Percentiles rank a stretch among this genome's conserved stretches.
phyloP scores from a whole-genome alignment of 1,140 invertebrate species.

The Asbolus verrucosus region DNA sequence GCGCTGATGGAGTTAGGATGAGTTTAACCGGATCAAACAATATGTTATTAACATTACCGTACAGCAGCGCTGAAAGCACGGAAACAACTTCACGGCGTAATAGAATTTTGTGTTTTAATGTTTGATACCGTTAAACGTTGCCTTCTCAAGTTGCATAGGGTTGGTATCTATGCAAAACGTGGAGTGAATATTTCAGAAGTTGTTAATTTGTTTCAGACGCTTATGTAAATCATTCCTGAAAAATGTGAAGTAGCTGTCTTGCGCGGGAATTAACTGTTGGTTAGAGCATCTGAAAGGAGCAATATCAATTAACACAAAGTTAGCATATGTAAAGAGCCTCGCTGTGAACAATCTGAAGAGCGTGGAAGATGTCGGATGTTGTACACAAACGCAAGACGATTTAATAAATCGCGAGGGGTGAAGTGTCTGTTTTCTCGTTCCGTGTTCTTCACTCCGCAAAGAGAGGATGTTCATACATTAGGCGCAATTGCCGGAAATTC shows the following conservation, averaged over 20 bases:
- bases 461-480: constrained; percentile 42
- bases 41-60: too few relatives aligned
- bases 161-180: too few relatives aligned
- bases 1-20: constrained; percentile 6
- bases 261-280: background rate
- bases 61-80: too few relatives aligned
- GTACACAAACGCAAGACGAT: constrained; percentile 10
- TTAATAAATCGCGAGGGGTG: constrained; percentile 40
- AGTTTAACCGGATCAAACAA: background rate
- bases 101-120: too few relatives aligned
- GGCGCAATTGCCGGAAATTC: constrained; percentile 43
- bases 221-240: constrained; percentile 6
- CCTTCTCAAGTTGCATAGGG: too few relatives aligned
- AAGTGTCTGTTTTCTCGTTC: constrained; percentile 30
- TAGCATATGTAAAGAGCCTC: constrained; percentile 10
- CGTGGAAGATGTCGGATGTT: constrained; percentile 5
- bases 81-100: too few relatives aligned
- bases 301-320: constrained; percentile 31
- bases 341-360: constrained; percentile 15
- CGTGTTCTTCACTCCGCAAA: constrained; percentile 18
- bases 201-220: too few relatives aligned
- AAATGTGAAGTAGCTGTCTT: background rate
- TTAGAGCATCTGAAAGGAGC: constrained; percentile 14
- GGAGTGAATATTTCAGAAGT: too few relatives aligned
- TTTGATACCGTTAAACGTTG: background rate